Evolutionary conservation across 2,113 vertebrate species (phyloP).

Genomic region (Noctilio leporinus): DNA sequence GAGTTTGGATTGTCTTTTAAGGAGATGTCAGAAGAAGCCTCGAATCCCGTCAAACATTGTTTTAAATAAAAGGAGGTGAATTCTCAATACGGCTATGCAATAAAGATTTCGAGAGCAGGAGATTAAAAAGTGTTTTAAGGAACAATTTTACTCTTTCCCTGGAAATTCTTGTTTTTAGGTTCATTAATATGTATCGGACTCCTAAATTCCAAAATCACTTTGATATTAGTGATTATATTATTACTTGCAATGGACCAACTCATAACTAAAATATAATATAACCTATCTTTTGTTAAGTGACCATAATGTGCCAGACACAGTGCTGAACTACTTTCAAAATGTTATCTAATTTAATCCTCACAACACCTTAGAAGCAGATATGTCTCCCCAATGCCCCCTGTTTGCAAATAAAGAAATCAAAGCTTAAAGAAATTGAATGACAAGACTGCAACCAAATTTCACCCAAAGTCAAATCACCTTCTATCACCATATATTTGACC

Average conservation of each 20-base stretch:
- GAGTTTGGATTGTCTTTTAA: constrained; percentile 68
- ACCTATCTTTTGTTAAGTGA: neutral
- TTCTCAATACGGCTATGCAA: constrained; percentile 31
- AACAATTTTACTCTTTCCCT: constrained; percentile 4
- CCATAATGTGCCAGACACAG: neutral
- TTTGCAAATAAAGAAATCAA: neutral
- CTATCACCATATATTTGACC: neutral
- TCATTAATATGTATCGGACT: neutral
- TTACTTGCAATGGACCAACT: neutral
- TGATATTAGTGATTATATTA: neutral
- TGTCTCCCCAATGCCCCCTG: fast-evolving
- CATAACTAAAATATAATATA: neutral
- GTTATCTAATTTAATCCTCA: neutral
- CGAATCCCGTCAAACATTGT: constrained; percentile 66
- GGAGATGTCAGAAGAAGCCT: constrained; percentile 42
- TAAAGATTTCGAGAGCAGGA: neutral
- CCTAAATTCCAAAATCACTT: neutral
- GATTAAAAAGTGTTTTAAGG: neutral
- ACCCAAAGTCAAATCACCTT: neutral
- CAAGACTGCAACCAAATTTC: neutral
- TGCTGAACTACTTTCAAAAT: constrained; percentile 2
- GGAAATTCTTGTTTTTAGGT: neutral
- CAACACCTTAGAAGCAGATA: neutral
- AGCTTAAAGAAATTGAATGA: neutral
- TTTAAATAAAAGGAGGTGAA: constrained; percentile 59